phyloP scores from a whole-genome alignment of 92 coral and sea anemone species.

The Parazoanthus swiftii region DNA sequence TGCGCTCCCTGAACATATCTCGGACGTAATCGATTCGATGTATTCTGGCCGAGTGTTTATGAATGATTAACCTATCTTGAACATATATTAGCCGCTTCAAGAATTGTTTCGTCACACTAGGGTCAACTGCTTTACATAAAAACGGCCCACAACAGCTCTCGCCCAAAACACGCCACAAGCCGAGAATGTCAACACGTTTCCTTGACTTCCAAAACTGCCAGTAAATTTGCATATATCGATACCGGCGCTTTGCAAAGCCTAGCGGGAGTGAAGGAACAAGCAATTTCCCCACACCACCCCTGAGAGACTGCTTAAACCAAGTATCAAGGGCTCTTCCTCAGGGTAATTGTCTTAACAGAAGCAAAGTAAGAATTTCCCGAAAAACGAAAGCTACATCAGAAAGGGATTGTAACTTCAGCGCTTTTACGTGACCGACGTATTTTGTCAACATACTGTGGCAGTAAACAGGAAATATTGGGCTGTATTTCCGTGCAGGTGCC shows the following conservation, averaged over 20 bases:
- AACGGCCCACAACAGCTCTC: conserved; percentile 19
- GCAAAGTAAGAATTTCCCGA: no score
- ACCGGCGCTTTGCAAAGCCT: background rate
- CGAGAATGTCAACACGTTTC: conserved; percentile 19
- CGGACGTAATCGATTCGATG: background rate
- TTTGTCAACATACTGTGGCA: no score
- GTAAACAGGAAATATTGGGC: background rate
- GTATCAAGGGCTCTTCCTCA: background rate
- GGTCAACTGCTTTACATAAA: conserved; percentile 28
- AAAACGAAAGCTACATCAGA: background rate
- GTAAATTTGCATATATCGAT: conserved; percentile 29
- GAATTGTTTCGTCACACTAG: conserved; percentile 23
- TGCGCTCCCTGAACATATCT: background rate
- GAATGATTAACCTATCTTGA: conserved; percentile 36
- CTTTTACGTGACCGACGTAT: background rate
- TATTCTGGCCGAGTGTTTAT: conserved; percentile 1
- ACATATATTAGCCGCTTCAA: conserved; percentile 5
- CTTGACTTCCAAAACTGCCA: conserved; percentile 17
- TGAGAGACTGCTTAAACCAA: background rate
- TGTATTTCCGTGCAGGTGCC: no score
- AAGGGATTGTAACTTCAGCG: background rate
- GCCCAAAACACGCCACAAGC: conserved; percentile 24
- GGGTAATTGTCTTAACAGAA: background rate
- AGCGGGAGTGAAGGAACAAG: background rate
- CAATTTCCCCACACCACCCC: background rate